Base-by-base conservation (phyloP, 2,797 vertebrate genomes). In the Myotis pilosus region DNA sequence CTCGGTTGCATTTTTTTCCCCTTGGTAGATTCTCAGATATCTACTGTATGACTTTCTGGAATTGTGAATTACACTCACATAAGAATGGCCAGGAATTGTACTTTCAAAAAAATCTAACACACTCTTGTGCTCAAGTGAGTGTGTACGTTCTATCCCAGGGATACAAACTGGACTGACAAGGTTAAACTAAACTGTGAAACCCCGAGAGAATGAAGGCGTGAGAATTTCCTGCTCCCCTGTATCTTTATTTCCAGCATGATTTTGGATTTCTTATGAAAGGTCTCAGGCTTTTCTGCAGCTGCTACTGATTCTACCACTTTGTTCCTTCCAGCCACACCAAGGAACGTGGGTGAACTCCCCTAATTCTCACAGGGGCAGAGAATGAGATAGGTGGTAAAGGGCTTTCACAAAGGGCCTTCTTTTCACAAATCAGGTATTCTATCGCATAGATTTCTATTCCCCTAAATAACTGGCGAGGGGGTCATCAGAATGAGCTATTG, bases 401-500 rank as follows among this genome's bases (percentile, higher is more conserved):
- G 28, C 80, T 93, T 79, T 11, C 64, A 38, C 33, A 30, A 41
- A 86, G 86, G 66, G 19, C 55, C 80, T 88, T 86, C 64, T 94
- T 68, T 92, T 76, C 69, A 87, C 95, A 95, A 81, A 89, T 95
- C 90, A 92, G 88, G 84, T 95, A 91, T 91, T 76, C 87, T 53
- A 49, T 41, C 2, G 0, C 79, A 60, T 91, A 87, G 97, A 97
- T 97, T 96, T 94, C 97, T 95, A 87, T 97, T 94, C 92, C 95
- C 86, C 97, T 96, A 96, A 96, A 98, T 97, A 97, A 98, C 97
- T 92, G 97, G 97, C 98, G 91, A 97, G 97, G 95, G 97, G 94
- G 84, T 95, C 96, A 95, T 98, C 96, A 96, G 96, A 89, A 94
- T 98, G 98, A 98, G 95, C 97, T 97, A 97, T 97, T 97, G 97